Conservation (phyloP, 2,888 invertebrate species). For the Agriotes lineatus region DNA sequence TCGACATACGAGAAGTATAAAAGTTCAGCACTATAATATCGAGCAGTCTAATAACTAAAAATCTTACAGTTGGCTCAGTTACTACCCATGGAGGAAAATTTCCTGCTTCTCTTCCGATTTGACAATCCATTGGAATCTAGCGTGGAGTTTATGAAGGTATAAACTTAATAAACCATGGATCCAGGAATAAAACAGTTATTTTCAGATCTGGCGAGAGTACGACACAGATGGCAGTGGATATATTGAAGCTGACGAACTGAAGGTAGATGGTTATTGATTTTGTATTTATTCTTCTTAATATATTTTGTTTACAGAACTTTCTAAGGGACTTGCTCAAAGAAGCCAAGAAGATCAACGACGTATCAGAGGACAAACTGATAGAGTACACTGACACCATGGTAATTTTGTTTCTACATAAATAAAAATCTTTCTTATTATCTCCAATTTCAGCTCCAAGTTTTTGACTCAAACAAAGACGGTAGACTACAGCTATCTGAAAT, state of each 20-base stretch:
- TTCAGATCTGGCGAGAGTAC: constrained; percentile 95
- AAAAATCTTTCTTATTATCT: background rate
- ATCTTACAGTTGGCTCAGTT: constrained; percentile 89
- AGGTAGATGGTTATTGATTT: constrained; percentile 69
- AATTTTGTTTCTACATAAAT: constrained; percentile 57
- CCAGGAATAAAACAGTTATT: too few species aligned
- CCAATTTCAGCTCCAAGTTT: constrained; percentile 83
- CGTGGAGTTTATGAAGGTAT: constrained; percentile 97
- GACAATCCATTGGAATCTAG: constrained; percentile 95
- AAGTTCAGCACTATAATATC: too few species aligned
- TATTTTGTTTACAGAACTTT: constrained; percentile 87
- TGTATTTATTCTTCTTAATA: constrained; percentile 56
- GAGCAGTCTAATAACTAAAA: too few species aligned
- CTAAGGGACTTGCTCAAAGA: constrained; percentile 88
- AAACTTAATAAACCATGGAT: too few species aligned
- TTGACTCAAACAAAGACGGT: constrained; percentile 94
- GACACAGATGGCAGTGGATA: constrained; percentile 94
- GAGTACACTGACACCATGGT: constrained; percentile 97
- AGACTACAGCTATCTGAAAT: constrained; percentile 94
- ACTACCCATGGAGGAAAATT: constrained; percentile 95
- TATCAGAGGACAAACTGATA: constrained; percentile 93
- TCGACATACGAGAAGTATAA: constrained; percentile 94
- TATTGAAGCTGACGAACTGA: constrained; percentile 94
- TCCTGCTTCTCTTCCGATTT: constrained; percentile 90
- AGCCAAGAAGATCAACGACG: constrained; percentile 90